Conservation (phyloP, 2,888 invertebrate species). For the Rapana venosa region DNA sequence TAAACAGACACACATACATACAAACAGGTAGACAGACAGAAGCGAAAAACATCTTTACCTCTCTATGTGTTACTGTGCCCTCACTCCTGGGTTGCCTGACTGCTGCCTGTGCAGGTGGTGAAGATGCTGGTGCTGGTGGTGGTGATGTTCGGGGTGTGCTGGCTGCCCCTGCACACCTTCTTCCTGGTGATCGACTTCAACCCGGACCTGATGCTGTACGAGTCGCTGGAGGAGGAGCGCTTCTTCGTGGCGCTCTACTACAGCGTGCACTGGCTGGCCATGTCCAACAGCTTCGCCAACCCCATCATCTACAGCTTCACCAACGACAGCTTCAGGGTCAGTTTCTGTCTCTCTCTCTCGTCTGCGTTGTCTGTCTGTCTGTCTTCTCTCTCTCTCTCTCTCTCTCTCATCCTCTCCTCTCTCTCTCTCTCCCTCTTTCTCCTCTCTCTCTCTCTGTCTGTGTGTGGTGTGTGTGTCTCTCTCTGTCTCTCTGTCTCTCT, state of each 20-base stretch:
- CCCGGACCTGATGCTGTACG: slow-evolving; percentile 52
- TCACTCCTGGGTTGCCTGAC: background rate
- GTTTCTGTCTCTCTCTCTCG: too few relatives aligned
- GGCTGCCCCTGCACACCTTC: slow-evolving; percentile 69
- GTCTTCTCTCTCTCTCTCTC: background rate
- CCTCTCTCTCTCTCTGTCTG: background rate
- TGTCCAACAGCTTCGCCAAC: slow-evolving; percentile 75
- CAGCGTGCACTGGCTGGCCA: slow-evolving; percentile 71
- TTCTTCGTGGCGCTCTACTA: slow-evolving; percentile 45
- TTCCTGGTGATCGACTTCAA: slow-evolving; percentile 65
- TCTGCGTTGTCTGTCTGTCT: background rate
- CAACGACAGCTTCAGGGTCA: slow-evolving; percentile 62
- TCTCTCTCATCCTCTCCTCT: background rate
- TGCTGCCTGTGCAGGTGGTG: slow-evolving; percentile 53
- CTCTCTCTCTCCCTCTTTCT: background rate
- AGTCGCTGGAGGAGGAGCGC: slow-evolving; percentile 50
- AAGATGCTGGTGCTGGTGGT: slow-evolving; percentile 75
- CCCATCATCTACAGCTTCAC: slow-evolving; percentile 73
- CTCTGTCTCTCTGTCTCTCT: background rate
- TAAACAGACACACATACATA: background rate
- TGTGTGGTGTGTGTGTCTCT: slow-evolving; percentile 22
- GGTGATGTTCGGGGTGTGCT: slow-evolving; percentile 70
- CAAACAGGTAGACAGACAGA: background rate
- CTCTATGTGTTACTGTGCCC: background rate
- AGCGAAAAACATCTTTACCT: background rate